Base-by-base conservation (phyloP, 2,888 invertebrate genomes). In the Cheilosia urbana region DNA sequence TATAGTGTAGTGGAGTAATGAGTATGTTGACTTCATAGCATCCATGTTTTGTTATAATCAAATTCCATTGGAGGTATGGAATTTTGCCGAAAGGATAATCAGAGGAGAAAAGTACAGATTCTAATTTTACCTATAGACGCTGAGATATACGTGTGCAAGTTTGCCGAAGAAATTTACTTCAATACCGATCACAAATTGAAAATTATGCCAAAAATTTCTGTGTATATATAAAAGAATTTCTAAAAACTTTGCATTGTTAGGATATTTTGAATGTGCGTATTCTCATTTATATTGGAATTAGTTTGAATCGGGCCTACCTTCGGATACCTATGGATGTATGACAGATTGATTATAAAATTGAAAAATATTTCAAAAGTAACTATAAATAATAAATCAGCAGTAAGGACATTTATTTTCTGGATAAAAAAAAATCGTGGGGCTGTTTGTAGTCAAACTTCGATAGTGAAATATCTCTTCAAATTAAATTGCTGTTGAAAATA, bases 61-160 rank as follows among this genome's bases (percentile, higher is more conserved):
- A 78, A 78, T 78, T 78, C 78, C 69, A 49, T 40, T 27, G 47
- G 19, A 71, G 55, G 57, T 37, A 71, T 40, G 63, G 62, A 63
- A 78, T 71, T 63, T 45, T 55, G 57, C 63, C 78, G 55, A 71
- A 71, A 78, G 55, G 69, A 69, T 77, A 62, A 77, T 69, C 73
- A 37, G 19, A 63, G 63, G 55, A 63, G 37, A 42, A 37, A 4
- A 13, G 37, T 13, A 69, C 57, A 24, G 15, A 69, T 76, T 51
- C 66, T 30, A 53, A 68, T 21, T 51, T 60, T 76, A 76, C 66
- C 76, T 62, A 17, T 42, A 37, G 15, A 34, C 19, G 17, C 6
- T n/a, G 30, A 27, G 13, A 53, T 40, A 7, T 19, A 13, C 21
- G 11, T 17, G 6, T 4, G 11, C 17, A 17, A 30, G 13, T 19